These are phyloP conservation scores for Sebastes schlegelii DNA, from an alignment of 2,113 vertebrate species.

Conservation along the genomic window DNA sequence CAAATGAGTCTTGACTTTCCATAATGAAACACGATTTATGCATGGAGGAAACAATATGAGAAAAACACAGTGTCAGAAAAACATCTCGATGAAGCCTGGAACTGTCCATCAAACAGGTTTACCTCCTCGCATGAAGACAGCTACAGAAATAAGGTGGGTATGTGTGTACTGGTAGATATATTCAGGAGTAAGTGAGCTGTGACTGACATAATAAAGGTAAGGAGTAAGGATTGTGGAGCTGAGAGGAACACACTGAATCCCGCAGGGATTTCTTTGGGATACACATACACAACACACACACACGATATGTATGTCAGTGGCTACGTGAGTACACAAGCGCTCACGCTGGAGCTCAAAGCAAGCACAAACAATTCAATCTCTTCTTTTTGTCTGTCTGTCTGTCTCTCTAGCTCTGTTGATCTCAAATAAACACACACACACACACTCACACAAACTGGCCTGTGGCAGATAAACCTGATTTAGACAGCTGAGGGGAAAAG, in stretches of 20 bases:
- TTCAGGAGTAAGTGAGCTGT: constrained; percentile 63
- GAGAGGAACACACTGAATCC: constrained; percentile 32
- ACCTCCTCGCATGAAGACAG: constrained; percentile 19
- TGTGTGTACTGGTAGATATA: constrained; percentile 23
- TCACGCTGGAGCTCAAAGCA: constrained; percentile 37
- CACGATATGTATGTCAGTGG: constrained; percentile 4
- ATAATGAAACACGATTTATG: constrained; percentile 38
- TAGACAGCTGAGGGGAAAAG: constrained; percentile 25
- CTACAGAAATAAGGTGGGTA: constrained; percentile 28
- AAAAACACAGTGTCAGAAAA: constrained; percentile 15
- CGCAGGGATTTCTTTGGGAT: neutral
- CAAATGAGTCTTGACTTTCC: constrained; percentile 4
- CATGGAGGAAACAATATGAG: constrained; percentile 18
- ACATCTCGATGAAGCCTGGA: constrained; percentile 26
- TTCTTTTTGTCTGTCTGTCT: constrained; percentile 16
- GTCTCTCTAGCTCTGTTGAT: constrained; percentile 17
- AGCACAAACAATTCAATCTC: constrained; percentile 47
- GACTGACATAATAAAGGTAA: constrained; percentile 58
- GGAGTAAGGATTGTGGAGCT: constrained; percentile 28
- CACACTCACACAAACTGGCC: constrained; percentile 7
- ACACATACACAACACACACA: constrained; percentile 26
- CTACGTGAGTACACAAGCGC: neutral
- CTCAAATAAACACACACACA: constrained; percentile 1
- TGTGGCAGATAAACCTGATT: constrained; percentile 33
- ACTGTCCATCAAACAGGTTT: constrained; percentile 55